A percentile compares a stretch with the other conserved stretches of the same genome.
phyloP scores from a whole-genome alignment of 2,113 vertebrate species.

The Tachycineta bicolor region DNA sequence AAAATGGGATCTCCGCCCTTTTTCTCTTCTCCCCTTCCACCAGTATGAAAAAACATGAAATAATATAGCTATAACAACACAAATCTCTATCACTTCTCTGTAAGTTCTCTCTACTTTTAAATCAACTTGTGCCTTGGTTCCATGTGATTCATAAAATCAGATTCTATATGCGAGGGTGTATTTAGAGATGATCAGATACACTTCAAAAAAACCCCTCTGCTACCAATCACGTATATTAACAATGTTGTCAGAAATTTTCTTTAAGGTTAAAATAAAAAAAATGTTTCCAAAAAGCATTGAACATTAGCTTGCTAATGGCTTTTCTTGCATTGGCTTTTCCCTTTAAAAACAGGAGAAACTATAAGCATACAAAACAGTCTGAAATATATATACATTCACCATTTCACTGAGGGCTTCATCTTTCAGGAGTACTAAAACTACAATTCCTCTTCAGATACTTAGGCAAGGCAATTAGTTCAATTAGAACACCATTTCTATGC shows the following conservation, averaged over 20 bases:
- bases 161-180: not conserved
- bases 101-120: not conserved
- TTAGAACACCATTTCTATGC: conserved; percentile 51
- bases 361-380: not conserved
- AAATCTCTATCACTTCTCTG: not conserved
- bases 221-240: not conserved
- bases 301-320: not conserved
- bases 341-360: not conserved
- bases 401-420: conserved; percentile 6
- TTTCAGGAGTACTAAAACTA: not conserved
- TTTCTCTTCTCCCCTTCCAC: not conserved
- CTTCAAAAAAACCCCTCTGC: not conserved
- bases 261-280: not conserved
- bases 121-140: not conserved
- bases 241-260: not conserved
- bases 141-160: not conserved
- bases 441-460: conserved; percentile 39
- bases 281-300: not conserved
- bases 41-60: not conserved
- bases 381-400: not conserved
- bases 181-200: not conserved
- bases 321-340: not conserved
- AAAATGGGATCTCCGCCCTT: not conserved
- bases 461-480: conserved; percentile 63
- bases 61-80: not conserved